phyloP scores from a whole-genome alignment of 2,113 vertebrate species.

The Hippopotamus amphibius region DNA sequence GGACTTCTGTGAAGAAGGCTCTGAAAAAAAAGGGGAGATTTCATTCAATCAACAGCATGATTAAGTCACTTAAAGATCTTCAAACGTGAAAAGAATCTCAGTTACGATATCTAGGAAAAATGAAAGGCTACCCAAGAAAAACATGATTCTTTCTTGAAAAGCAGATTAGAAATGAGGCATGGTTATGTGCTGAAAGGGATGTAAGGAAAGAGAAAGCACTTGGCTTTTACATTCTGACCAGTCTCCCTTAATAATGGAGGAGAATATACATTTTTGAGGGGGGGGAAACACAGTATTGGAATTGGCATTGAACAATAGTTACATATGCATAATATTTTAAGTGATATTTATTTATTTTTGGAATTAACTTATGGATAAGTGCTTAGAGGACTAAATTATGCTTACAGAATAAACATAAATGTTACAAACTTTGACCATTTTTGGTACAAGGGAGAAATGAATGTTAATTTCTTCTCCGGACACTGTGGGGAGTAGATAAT shows the following conservation, averaged over 20 bases:
- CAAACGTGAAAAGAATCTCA: not conserved
- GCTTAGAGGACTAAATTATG: conserved; percentile 16
- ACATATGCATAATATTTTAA: not conserved
- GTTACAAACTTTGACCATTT: not conserved
- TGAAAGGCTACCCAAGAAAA: not conserved
- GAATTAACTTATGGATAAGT: not conserved
- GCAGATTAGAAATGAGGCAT: not conserved
- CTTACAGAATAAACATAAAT: conserved; percentile 46
- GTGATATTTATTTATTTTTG: conserved; percentile 13
- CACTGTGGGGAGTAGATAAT: not conserved
- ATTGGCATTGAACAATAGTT: not conserved
- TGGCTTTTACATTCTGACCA: not conserved
- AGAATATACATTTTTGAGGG: not conserved
- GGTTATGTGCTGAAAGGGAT: not conserved
- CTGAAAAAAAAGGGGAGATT: not conserved
- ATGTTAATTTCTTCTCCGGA: not conserved
- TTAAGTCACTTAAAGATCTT: not conserved
- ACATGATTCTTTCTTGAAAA: not conserved
- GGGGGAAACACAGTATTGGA: not conserved
- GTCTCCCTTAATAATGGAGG: not conserved
- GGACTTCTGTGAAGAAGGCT: not conserved
- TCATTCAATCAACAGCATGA: not conserved
- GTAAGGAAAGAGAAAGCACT: not conserved
- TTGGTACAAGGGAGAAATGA: not conserved
- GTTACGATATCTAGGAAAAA: not conserved